These are phyloP conservation scores for Drosophila melanosoma DNA, from an alignment of 2,888 invertebrate species.

Conservation along the genomic window DNA sequence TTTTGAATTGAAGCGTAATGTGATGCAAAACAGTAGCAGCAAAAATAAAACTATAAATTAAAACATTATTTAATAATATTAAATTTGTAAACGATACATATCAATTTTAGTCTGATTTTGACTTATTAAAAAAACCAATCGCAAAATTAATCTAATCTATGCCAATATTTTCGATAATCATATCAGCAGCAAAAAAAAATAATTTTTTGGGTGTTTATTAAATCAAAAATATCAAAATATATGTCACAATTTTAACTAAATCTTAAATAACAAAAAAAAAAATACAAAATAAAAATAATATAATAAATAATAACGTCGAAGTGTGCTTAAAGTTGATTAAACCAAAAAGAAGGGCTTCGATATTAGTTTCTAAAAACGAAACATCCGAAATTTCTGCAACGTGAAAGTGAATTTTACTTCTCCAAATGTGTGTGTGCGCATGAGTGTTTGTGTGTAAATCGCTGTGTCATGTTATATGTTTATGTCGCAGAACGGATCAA, in stretches of 20 bases:
- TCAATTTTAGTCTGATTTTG: slow-evolving; percentile 74
- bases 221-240: neutral
- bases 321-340: slow-evolving; percentile 18
- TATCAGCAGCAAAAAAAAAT: slow-evolving; percentile 31
- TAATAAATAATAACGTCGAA: slow-evolving; percentile 3
- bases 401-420: slow-evolving; percentile 11
- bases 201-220: slow-evolving; percentile 10
- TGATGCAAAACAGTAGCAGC: neutral
- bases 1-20: neutral
- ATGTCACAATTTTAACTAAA: neutral
- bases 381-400: slow-evolving; percentile 16
- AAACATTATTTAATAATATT: slow-evolving; percentile 44
- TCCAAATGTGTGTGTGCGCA: slow-evolving; percentile 2
- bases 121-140: slow-evolving; percentile 17
- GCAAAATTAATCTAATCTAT: slow-evolving; percentile 12
- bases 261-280: neutral
- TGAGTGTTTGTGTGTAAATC: slow-evolving; percentile 46
- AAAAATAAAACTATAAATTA: slow-evolving; percentile 7
- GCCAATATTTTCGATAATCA: slow-evolving; percentile 40
- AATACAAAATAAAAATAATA: slow-evolving; percentile 30
- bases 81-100: slow-evolving; percentile 70
- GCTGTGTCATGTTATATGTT: slow-evolving; percentile 76
- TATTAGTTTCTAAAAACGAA: slow-evolving; percentile 19
- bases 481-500: slow-evolving; percentile 73
- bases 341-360: slow-evolving; percentile 27